These are phyloP conservation scores for Catharus bicknelli DNA, from an alignment of 2,113 vertebrate species.

Conservation along the genomic window DNA sequence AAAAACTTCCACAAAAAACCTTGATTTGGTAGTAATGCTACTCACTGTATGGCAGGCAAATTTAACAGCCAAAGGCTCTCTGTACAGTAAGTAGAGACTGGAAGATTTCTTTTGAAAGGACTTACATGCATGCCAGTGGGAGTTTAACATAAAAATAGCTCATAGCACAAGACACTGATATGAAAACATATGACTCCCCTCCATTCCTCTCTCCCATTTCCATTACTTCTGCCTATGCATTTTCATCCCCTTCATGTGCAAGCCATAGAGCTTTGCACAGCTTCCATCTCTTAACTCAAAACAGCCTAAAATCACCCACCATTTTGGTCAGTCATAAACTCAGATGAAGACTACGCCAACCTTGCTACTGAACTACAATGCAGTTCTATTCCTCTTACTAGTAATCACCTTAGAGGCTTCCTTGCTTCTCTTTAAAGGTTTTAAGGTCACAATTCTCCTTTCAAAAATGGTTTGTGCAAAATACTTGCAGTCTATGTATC, in stretches of 20 bases:
- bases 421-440: background rate
- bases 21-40: background rate
- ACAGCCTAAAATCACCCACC: background rate
- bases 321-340: background rate
- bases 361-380: background rate
- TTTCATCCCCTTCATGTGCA: background rate
- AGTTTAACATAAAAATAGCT: background rate
- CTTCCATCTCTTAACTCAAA: background rate
- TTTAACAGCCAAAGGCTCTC: background rate
- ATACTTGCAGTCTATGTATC: background rate
- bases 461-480: background rate
- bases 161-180: background rate
- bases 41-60: fast-evolving
- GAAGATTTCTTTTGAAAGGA: background rate
- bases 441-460: background rate
- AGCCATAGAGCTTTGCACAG: background rate
- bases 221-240: background rate
- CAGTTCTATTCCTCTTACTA: background rate
- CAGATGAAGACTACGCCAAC: fast-evolving
- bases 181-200: background rate
- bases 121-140: background rate
- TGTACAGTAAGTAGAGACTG: background rate
- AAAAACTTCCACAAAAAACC: background rate
- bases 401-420: background rate
- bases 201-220: background rate